These are phyloP conservation scores for Diprion similis DNA, from an alignment of 1,140 invertebrate species.

Conservation along the genomic window DNA sequence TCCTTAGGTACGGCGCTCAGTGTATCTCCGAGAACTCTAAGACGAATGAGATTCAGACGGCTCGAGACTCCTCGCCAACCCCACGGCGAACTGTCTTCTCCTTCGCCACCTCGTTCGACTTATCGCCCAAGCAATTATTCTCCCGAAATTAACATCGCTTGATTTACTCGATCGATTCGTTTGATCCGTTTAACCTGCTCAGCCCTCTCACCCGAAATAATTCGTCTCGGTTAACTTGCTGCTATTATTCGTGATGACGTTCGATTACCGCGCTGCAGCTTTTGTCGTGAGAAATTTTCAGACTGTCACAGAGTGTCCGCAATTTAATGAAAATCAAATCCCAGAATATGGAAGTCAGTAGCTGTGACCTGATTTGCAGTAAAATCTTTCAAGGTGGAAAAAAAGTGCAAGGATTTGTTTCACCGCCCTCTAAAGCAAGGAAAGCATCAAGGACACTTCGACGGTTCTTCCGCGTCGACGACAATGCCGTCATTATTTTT, in stretches of 20 bases:
- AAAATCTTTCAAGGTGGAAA: no score
- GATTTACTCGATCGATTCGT: constrained; percentile 26
- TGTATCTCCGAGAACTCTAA: constrained; percentile 53
- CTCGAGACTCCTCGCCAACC: constrained; percentile 27
- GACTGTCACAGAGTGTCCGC: no score
- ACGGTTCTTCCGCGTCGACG: neutral
- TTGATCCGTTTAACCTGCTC: neutral
- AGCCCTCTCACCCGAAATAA: no score
- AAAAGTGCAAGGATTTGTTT: no score
- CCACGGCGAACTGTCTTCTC: constrained; percentile 56
- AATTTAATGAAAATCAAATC: no score
- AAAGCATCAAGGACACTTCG: neutral
- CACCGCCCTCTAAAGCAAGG: no score
- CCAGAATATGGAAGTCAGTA: no score
- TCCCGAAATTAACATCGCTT: constrained; percentile 50
- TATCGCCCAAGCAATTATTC: constrained; percentile 58
- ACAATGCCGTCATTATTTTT: neutral
- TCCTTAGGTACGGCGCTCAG: constrained; percentile 44
- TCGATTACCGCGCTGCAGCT: no score
- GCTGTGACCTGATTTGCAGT: no score
- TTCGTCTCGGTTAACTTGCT: no score
- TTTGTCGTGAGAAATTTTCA: no score
- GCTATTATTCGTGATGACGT: no score
- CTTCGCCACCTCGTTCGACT: constrained; percentile 44
- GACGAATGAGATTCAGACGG: constrained; percentile 50